Evolutionary conservation across 37 sponge, comb jelly and placozoan species (phyloP), one percentile per base, ranked within the genome.

Genomic region (Theonella swinhoei): DNA sequence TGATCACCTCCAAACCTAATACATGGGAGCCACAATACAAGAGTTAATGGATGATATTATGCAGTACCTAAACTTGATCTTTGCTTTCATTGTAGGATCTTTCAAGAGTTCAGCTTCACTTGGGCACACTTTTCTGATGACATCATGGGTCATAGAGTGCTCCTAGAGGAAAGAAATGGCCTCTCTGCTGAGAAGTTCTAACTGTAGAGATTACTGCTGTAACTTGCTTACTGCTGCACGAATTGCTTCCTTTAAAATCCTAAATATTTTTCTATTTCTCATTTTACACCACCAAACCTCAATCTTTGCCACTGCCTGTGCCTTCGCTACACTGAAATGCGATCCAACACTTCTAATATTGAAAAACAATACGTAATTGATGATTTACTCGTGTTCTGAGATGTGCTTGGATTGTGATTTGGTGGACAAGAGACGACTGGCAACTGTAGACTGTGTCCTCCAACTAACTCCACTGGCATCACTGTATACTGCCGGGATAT

Each of bases 81-180:
- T 96, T n/a, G 96, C 84, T 11, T 75, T 62, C 37, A 98, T 81
- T 19, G 95, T 73, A 14, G 96, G 96, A 72, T 98, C 99, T 47
- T 82, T 84, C 40, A 98, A 76, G 34, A 98, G 83, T 68, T 87
- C 88, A 4, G 90, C 89, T 54, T 98, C 99, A 24, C 64, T 54
- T 19, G 96, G 96, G 69, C 90, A 87, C 35, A 98, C 63, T 58
- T 95, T 98, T 33, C 90, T 33, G 25, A 94, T 75, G 14, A 98
- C 86, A 22, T 95, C 96, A 34, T 79, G 76, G 17, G 94, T 95
- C 24, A 96, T 83, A 25, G 95, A 92, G 76, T 94, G 89, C 73
- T 95, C 98, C 90, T 94, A 74, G 5, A 39, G 17, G 1, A 33
- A 58, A 41, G 74, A n/a, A n/a, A n/a, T n/a, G n/a, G n/a, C n/a